phyloP scores from a whole-genome alignment of 2,888 invertebrate species.

The Elmis aenea region DNA sequence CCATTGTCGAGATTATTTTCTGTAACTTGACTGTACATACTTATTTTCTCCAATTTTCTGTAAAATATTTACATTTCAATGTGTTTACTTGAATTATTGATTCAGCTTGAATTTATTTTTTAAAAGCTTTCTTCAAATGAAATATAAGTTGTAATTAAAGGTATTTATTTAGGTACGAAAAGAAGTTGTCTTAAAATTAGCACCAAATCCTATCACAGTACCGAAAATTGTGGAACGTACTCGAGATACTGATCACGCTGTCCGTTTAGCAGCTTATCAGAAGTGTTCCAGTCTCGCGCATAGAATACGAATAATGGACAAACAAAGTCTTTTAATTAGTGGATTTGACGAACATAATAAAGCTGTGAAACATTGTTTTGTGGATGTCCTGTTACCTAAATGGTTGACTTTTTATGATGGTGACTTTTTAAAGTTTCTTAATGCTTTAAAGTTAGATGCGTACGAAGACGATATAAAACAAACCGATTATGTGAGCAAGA shows the following conservation, averaged over 20 bases:
- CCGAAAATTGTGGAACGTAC: slow-evolving; percentile 49
- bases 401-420: slow-evolving; percentile 62
- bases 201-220: slow-evolving; percentile 49
- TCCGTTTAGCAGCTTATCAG: slow-evolving; percentile 50
- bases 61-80: no score
- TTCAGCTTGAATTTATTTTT: no score
- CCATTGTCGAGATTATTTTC: no score
- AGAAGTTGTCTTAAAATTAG: slow-evolving; percentile 47
- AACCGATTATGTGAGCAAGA: slow-evolving; percentile 12
- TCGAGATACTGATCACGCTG: slow-evolving; percentile 51
- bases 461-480: slow-evolving; percentile 14
- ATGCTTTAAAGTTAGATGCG: slow-evolving; percentile 16
- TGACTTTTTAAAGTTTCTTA: slow-evolving; percentile 9
- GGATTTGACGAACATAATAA: slow-evolving; percentile 52
- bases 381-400: slow-evolving; percentile 56
- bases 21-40: no score
- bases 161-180: slow-evolving; percentile 13
- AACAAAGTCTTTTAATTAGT: slow-evolving; percentile 49
- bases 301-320: slow-evolving; percentile 52
- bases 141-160: background rate
- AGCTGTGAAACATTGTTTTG: slow-evolving; percentile 44
- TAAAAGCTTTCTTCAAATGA: no score
- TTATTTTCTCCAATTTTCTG: no score
- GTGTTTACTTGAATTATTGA: no score
- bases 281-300: slow-evolving; percentile 52